Evolutionary conservation across 2,888 invertebrate genomes (phyloP).

Genomic region (Neoascia interrupta): DNA sequence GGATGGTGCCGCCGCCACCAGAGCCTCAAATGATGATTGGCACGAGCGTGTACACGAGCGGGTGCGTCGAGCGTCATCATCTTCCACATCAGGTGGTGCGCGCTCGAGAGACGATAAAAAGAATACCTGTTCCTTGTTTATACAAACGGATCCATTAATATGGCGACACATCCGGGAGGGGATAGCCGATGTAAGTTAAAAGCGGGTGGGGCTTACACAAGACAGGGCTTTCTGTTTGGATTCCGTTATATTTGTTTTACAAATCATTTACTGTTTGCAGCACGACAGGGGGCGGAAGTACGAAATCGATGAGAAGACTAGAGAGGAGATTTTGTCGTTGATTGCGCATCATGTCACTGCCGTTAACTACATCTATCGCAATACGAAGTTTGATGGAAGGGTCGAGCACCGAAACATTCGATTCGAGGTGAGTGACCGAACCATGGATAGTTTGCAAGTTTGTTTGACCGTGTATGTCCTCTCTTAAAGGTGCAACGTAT

Average conservation of each 20-base stretch:
- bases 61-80: slow-evolving; percentile 80
- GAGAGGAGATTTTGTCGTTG: slow-evolving; percentile 97
- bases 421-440: slow-evolving; percentile 87
- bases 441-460: background rate
- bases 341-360: slow-evolving; percentile 99
- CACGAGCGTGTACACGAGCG: slow-evolving; percentile 80
- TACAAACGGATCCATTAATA: slow-evolving; percentile 98
- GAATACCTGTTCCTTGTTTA: slow-evolving; percentile 96
- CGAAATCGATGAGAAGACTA: slow-evolving; percentile 91
- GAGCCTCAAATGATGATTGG: slow-evolving; percentile 81
- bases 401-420: slow-evolving; percentile 95
- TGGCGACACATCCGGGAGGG: slow-evolving; percentile 95
- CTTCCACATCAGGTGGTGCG: slow-evolving; percentile 75
- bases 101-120: slow-evolving; percentile 85
- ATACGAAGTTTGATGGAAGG: slow-evolving; percentile 95
- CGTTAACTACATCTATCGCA: slow-evolving; percentile 97
- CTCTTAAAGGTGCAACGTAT: slow-evolving; percentile 78
- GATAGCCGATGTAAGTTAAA: slow-evolving; percentile 86
- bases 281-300: slow-evolving; percentile 86
- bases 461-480: no score
- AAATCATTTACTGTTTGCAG: slow-evolving; percentile 78
- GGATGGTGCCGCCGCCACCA: slow-evolving; percentile 47
- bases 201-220: no score
- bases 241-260: slow-evolving; percentile 43
- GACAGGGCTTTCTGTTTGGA: no score